Evolutionary conservation across 1,140 invertebrate genomes (phyloP).

Genomic region (Solenopsis fugax): DNA sequence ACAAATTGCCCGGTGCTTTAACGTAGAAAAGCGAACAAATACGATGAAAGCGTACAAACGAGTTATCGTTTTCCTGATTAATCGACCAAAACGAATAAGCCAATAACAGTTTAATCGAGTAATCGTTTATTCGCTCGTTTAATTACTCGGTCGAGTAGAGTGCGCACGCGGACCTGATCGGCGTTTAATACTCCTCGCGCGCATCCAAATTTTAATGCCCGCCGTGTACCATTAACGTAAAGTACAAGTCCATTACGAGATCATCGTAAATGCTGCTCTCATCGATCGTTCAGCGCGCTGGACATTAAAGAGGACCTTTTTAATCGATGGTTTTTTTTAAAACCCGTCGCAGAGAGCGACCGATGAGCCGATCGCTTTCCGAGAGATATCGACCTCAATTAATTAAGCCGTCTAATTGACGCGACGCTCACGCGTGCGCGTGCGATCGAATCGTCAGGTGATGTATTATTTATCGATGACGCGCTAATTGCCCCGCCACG

Average conservation of each 20-base stretch:
- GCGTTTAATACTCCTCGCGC: conserved; percentile 37
- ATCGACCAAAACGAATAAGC: conserved; percentile 63
- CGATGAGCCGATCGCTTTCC: conserved; percentile 1
- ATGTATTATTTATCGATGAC: conserved; percentile 79
- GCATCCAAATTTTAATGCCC: conserved; percentile 48
- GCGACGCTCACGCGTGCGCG: conserved; percentile 41
- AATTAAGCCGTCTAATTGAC: conserved; percentile 81
- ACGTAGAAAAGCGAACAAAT: conserved; percentile 50
- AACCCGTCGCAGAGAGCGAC: background rate
- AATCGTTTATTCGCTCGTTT: conserved; percentile 62
- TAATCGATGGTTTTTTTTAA: background rate
- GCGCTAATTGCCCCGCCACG: conserved; percentile 74
- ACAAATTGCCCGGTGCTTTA: conserved; percentile 47
- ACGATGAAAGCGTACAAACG: conserved; percentile 58
- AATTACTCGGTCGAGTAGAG: conserved; percentile 53
- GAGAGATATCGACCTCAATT: conserved; percentile 72
- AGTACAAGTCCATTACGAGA: conserved; percentile 46
- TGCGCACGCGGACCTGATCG: conserved; percentile 22
- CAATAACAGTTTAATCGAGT: conserved; percentile 60
- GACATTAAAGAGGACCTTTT: conserved; percentile 24
- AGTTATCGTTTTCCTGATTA: conserved; percentile 58
- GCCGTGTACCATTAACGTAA: conserved; percentile 39
- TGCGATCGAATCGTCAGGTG: conserved; percentile 73
- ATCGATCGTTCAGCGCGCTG: background rate
- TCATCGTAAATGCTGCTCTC: conserved; percentile 17